Evolutionary conservation across 2,888 invertebrate genomes (phyloP).

Genomic region (Cheilosia impressa): DNA sequence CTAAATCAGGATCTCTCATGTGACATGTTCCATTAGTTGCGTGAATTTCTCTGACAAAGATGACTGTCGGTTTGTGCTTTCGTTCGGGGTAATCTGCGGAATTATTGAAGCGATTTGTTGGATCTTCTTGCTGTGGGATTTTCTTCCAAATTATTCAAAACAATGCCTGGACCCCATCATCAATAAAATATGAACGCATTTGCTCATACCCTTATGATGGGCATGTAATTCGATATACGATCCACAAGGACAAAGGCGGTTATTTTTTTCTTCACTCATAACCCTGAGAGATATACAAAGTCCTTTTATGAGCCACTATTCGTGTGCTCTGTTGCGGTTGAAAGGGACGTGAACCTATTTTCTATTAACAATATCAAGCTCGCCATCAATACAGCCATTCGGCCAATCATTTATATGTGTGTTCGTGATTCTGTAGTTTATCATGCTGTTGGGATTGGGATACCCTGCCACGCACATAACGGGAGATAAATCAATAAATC

Average conservation of each 20-base stretch:
- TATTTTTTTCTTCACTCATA: conserved; percentile 15
- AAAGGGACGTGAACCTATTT: conserved; percentile 55
- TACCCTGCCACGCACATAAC: background rate
- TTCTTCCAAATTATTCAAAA: background rate
- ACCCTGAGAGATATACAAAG: conserved; percentile 40
- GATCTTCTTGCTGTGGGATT: background rate
- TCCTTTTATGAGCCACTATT: conserved; percentile 38
- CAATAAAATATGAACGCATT: background rate
- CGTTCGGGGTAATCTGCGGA: background rate
- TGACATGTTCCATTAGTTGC: conserved; percentile 65
- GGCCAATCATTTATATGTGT: conserved; percentile 45
- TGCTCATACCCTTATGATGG: background rate
- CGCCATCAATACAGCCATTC: conserved; percentile 67
- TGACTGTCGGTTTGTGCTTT: background rate
- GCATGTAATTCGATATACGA: background rate
- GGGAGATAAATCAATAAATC: conserved; percentile 40
- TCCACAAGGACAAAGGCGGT: background rate
- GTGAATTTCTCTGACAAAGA: conserved; percentile 18
- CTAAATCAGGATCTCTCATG: conserved; percentile 39
- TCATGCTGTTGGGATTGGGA: background rate
- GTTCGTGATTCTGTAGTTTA: conserved; percentile 58
- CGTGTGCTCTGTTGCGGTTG: conserved; percentile 32
- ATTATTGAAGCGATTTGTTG: background rate
- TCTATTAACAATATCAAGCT: conserved; percentile 63
- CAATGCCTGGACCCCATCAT: background rate